Conservation (phyloP, 2,797 vertebrate species). For the Sciurus carolinensis region DNA sequence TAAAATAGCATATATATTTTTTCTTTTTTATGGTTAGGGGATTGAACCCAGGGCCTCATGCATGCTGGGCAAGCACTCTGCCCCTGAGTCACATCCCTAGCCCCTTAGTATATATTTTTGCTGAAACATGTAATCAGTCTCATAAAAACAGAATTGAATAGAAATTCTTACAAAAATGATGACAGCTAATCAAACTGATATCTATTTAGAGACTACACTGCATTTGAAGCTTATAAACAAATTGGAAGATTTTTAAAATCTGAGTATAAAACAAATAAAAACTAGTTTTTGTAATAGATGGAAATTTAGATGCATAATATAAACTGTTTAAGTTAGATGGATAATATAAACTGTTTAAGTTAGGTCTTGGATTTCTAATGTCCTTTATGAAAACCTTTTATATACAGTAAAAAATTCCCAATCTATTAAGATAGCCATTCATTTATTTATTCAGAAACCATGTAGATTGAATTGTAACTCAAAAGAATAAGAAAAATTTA, state of each 20-base stretch:
- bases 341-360: neutral
- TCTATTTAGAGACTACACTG: neutral
- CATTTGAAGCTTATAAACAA: conserved; percentile 34
- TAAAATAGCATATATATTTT: conserved; percentile 43
- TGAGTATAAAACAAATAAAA: conserved; percentile 26
- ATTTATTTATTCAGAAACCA: neutral
- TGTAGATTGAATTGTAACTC: conserved; percentile 30
- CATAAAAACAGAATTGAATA: conserved; percentile 27
- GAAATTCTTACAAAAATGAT: conserved; percentile 46
- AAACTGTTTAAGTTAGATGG: neutral
- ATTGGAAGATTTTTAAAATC: conserved; percentile 37
- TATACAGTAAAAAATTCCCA: neutral
- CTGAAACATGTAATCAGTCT: conserved; percentile 14
- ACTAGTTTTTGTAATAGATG: neutral
- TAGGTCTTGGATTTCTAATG: conserved; percentile 38
- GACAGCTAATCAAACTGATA: conserved; percentile 39
- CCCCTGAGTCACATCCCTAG: too few relatives aligned
- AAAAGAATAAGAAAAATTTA: conserved; percentile 10
- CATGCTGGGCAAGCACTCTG: too few relatives aligned
- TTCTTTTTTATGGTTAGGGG: too few relatives aligned
- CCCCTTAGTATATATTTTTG: conserved; percentile 4
- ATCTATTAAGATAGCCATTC: neutral
- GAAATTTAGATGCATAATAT: conserved; percentile 41
- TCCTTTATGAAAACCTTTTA: conserved; percentile 40
- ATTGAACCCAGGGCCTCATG: too few relatives aligned